Percentiles rank a stretch among this genome's conserved stretches.
Conservation (phyloP, 2,888 invertebrate species). For the Dryadula phaetusa region DNA sequence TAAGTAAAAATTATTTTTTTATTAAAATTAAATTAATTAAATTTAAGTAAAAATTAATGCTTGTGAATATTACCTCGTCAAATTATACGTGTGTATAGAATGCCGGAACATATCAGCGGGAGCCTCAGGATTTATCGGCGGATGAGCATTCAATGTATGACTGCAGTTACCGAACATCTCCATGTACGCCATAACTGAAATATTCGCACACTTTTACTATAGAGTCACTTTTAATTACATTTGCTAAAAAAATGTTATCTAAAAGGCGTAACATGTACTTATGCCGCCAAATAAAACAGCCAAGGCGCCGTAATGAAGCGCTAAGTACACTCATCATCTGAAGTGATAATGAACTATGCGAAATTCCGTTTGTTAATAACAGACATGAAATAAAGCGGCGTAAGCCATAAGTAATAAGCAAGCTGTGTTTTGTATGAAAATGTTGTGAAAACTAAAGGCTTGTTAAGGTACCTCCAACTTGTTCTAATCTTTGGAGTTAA, state of each 20-base stretch:
- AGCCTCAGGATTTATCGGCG: slow-evolving; percentile 84
- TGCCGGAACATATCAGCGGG: slow-evolving; percentile 92
- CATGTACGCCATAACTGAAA: slow-evolving; percentile 97
- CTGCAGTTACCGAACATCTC: slow-evolving; percentile 97
- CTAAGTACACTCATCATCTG: slow-evolving; percentile 68
- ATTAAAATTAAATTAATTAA: no score
- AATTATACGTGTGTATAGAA: slow-evolving; percentile 92
- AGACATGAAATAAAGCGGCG: slow-evolving; percentile 58
- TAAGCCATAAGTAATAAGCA: slow-evolving; percentile 53
- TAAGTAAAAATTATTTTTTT: no score
- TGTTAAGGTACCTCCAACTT: slow-evolving; percentile 60
- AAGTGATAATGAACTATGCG: slow-evolving; percentile 67
- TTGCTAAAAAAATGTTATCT: slow-evolving; percentile 33
- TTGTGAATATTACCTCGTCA: slow-evolving; percentile 76
- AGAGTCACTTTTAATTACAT: slow-evolving; percentile 33
- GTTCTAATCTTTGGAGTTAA: slow-evolving; percentile 66
- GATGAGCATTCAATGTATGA: slow-evolving; percentile 73
- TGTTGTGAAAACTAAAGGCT: slow-evolving; percentile 63
- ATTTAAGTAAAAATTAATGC: no score
- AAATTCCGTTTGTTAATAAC: slow-evolving; percentile 64
- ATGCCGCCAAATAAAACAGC: slow-evolving; percentile 59
- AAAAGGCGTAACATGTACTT: slow-evolving; percentile 53
- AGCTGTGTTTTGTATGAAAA: slow-evolving; percentile 45
- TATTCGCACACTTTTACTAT: slow-evolving; percentile 44
- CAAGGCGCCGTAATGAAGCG: slow-evolving; percentile 70